Evolutionary conservation across 2,888 invertebrate genomes (phyloP), one percentile per base, ranked within the genome.

Genomic region (Dasypolia templi): DNA sequence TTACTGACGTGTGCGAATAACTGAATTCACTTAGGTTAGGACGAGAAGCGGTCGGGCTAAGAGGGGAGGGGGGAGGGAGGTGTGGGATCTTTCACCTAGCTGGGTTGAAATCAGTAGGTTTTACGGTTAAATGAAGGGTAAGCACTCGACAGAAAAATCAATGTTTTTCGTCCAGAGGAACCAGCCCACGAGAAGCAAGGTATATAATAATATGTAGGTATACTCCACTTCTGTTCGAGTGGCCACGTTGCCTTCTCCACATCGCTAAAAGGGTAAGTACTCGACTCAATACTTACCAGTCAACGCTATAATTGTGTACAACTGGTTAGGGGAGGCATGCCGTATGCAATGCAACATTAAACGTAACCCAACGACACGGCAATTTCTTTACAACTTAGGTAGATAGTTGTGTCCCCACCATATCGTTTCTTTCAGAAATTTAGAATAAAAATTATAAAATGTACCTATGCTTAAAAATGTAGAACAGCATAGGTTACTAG

Each of bases 261-360:
- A 2, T 19, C 6, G 19, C 19, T 19, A 2, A 26, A 44, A 66
- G 42, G 19, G 42, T 66, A 32, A 44, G 5, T 32, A 58, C 29
- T 59, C n/a, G 69, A 35, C 19, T 22, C 11, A 26, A 22, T 62
- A 71, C 91, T 89, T 64, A 97, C 98, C 98, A 67, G 98, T 98
- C 98, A 98, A 98, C 88, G 97, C 97, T 5, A 99, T n/a, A n/a
- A n/a, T 93, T 0, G 98, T 98, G 91, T 99, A 99, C 70, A 97
- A 97, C 35, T 95, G 88, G 71, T 92, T 92, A 0, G 94, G 78
- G 2, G 96, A 96, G 0, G 97, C 97, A 0, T 97, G 96, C 98
- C 98, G 99, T 46, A 46, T 46, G 58, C 12, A 58, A 22, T 58
- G 22, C 12, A 58, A 32, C 19, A 19, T 19, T 26, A 55, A 55